Conservation (phyloP, 2,888 invertebrate genomes). For the Metellina segmentata region DNA sequence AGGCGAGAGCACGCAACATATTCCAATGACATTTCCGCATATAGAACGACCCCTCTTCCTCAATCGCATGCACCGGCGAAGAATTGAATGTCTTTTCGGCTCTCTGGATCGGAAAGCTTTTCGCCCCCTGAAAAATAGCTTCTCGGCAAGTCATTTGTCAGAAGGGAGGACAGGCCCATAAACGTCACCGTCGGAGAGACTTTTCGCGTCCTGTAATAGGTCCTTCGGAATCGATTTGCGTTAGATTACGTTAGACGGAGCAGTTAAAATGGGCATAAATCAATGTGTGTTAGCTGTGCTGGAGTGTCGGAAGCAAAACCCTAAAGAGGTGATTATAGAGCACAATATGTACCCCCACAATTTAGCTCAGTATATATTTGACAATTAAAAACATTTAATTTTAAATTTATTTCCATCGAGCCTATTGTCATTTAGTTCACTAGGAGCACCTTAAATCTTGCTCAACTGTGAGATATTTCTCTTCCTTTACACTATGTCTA, state of each 20-base stretch:
- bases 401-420: no score
- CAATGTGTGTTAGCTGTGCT: not conserved
- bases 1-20: constrained; percentile 29
- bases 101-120: constrained; percentile 24
- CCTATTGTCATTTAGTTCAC: no score
- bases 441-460: no score
- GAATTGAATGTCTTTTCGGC: constrained; percentile 47
- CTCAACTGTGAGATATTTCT: no score
- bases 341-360: no score
- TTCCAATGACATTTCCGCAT: constrained; percentile 18
- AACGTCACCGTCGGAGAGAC: not conserved
- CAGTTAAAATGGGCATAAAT: not conserved
- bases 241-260: not conserved
- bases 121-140: constrained; percentile 35
- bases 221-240: not conserved
- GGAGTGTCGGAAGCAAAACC: no score
- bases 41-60: not conserved
- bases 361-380: no score
- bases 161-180: constrained; percentile 5
- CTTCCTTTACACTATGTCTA: no score
- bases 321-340: no score
- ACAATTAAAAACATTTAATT: no score
- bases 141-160: constrained; percentile 46
- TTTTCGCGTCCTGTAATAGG: not conserved
- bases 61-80: constrained; percentile 20